These are phyloP conservation scores for Latrodectus geometricus DNA, from an alignment of 1,140 invertebrate species.

Conservation along the genomic window DNA sequence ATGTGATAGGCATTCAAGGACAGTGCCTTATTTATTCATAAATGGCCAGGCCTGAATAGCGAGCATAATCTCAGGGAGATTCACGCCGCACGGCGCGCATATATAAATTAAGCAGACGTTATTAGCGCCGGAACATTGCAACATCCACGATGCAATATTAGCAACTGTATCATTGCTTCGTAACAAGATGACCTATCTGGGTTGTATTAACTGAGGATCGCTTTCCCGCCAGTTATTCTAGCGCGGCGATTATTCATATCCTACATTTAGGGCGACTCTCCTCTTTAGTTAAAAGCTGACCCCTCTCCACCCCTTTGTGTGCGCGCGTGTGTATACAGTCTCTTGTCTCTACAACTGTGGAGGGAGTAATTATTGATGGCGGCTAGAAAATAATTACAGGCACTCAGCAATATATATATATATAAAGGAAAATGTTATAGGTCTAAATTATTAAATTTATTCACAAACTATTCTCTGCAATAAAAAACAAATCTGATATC, in stretches of 20 bases:
- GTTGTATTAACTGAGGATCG: conserved; percentile 36
- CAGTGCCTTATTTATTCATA: conserved; percentile 56
- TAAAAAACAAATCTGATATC: too few relatives aligned
- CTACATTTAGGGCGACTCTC: conserved; percentile 36
- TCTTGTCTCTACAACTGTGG: background rate
- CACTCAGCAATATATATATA: too few relatives aligned
- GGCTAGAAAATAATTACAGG: background rate
- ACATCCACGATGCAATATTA: conserved; percentile 44
- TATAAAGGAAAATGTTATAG: too few relatives aligned
- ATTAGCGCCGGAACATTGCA: conserved; percentile 44
- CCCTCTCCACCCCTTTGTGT: background rate
- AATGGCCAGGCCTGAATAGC: conserved; percentile 54
- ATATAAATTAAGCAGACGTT: conserved; percentile 55
- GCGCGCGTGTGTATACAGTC: background rate
- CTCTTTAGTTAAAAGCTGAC: conserved; percentile 45
- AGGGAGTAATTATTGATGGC: background rate
- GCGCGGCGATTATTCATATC: conserved; percentile 45
- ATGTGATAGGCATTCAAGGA: conserved; percentile 45
- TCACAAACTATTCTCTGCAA: too few relatives aligned
- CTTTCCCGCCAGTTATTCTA: conserved; percentile 41
- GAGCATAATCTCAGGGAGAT: conserved; percentile 40
- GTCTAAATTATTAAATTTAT: too few relatives aligned
- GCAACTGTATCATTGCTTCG: conserved; percentile 46
- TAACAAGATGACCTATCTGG: conserved; percentile 59
- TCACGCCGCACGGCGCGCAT: conserved; percentile 51